phyloP scores from a whole-genome alignment of 2,797 vertebrate genomes.

The Pampus argenteus region DNA sequence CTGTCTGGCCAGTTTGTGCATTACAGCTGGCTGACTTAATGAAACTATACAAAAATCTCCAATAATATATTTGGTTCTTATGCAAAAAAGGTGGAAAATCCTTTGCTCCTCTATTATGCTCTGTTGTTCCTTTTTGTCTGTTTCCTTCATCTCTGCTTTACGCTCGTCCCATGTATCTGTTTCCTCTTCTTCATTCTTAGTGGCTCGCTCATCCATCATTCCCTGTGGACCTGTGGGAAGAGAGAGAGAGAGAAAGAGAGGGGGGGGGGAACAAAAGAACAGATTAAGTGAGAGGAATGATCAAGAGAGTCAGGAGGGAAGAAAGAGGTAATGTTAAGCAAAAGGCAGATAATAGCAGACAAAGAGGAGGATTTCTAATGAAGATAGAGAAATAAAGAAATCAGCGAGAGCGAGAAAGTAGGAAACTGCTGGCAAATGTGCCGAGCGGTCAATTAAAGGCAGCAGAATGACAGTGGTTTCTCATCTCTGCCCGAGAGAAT shows the following conservation, averaged over 20 bases:
- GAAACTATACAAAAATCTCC: conserved; percentile 54
- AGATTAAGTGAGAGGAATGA: background rate
- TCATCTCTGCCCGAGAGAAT: conserved; percentile 5
- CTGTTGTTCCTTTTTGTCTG: conserved; percentile 26
- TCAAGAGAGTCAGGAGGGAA: background rate
- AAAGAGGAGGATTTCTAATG: conserved; percentile 27
- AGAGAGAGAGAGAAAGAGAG: conserved; percentile 7
- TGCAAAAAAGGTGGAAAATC: conserved; percentile 47
- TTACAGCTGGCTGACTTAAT: conserved; percentile 42
- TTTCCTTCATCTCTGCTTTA: conserved; percentile 43
- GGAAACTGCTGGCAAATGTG: conserved; percentile 46
- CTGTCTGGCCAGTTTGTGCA: conserved; percentile 40
- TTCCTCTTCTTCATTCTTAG: conserved; percentile 36
- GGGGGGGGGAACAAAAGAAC: background rate
- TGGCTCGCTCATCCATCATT: conserved; percentile 30
- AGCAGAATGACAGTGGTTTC: conserved; percentile 27
- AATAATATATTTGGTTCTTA: conserved; percentile 65
- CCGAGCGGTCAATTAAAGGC: conserved; percentile 45
- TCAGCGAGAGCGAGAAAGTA: background rate
- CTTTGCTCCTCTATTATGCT: conserved; percentile 19
- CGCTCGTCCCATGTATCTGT: conserved; percentile 29
- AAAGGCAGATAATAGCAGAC: background rate
- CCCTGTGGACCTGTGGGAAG: conserved; percentile 27
- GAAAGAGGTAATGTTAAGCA: background rate
- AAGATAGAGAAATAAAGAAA: conserved; percentile 4